Base-by-base conservation (phyloP, 2,113 vertebrate genomes). In the Melanocharis versteri region DNA sequence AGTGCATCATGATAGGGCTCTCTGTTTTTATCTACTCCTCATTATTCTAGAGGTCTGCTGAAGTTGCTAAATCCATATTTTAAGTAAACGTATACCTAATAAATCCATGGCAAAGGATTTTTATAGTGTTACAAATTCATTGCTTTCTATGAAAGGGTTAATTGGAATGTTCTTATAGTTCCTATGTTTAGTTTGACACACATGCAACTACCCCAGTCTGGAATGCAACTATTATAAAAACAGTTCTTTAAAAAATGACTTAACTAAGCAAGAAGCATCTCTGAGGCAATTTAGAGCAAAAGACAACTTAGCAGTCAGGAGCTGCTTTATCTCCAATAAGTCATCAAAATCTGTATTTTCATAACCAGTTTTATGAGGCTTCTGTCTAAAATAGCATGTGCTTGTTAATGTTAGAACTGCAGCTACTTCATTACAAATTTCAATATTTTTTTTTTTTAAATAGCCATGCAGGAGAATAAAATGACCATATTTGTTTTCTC, bases 301-400 rank as follows among this genome's bases (percentile, higher is more conserved):
- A 76, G 22, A 45, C 33, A 88, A 35, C 19, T 78, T 60, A 78
- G 40, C 16, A 31, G 84, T 69, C 40, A 66, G 10, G 69, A 53
- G 35, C 10, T 66, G 13, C n/a, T 66, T 48, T 45, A 56, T 71
- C 60, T 73, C 37, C 37, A 70, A 39, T 39, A 71, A 75, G 91
- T 80, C 27, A 76, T 31, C 18, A 69, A 82, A 95, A 68, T 44
- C 7, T 4, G 0, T 33, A 33, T 66, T 86, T 90, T 86, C 78
- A 60, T 58, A 50, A 64, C 28, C 45, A 70, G 8, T 64, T 75
- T 88, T 58, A 78, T 37, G 48, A 88, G 87, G 3, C 17, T 72
- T 51, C 15, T 57, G 5, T 35, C 58, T 83, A 66, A 93, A 93
- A 78, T 28, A 87, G 1, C 1, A 4, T 0, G 0, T 48, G 11